Conservation (phyloP, 2,888 invertebrate genomes). For the Lutraria lutraria region DNA sequence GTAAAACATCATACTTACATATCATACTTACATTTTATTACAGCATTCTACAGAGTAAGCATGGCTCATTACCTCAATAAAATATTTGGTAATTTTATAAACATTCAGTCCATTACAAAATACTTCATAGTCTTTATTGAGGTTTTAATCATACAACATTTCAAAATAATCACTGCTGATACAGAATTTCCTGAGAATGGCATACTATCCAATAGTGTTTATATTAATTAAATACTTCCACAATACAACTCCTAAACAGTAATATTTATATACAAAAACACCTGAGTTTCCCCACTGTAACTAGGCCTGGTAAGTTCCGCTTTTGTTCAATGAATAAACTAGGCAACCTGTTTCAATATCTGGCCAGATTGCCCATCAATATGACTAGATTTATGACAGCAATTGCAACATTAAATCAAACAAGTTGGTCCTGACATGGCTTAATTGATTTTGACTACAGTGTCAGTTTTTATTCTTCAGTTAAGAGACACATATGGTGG, state of each 20-base stretch:
- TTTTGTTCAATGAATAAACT: neutral
- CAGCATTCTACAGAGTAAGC: too few species aligned
- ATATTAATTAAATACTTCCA: neutral
- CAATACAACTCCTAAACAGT: neutral
- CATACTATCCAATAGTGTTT: too few species aligned
- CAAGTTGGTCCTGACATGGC: slow-evolving; percentile 56
- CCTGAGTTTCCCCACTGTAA: neutral
- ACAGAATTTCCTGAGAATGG: too few species aligned
- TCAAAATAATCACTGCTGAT: neutral
- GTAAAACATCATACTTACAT: too few species aligned
- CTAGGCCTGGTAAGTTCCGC: neutral
- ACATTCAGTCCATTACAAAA: neutral
- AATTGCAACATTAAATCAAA: slow-evolving; percentile 68
- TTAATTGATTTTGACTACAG: slow-evolving; percentile 67
- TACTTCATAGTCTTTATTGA: neutral
- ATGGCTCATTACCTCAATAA: too few species aligned
- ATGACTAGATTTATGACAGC: slow-evolving; percentile 58
- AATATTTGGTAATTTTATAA: too few species aligned
- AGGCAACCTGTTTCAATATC: slow-evolving; percentile 51
- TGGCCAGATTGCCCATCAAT: slow-evolving; percentile 54
- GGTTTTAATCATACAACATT: neutral
- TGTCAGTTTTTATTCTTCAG: slow-evolving; percentile 24
- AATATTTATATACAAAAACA: neutral
- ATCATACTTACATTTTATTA: too few species aligned
- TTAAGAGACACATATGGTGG: slow-evolving; percentile 14